phyloP scores from a whole-genome alignment of 1,140 invertebrate species.

The Augochlora pura region DNA sequence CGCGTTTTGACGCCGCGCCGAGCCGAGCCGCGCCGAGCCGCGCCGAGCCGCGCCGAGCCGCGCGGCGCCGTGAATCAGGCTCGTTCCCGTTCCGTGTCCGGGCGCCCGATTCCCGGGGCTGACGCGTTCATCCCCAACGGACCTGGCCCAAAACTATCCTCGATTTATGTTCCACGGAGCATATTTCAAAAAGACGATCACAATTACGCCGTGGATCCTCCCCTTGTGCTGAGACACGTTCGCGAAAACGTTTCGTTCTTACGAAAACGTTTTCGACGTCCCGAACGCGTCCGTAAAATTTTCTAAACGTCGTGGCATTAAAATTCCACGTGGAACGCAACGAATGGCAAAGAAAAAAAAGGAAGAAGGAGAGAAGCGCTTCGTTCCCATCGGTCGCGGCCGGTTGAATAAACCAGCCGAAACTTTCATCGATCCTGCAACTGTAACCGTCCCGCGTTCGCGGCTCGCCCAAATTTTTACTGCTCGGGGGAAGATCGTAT shows the following conservation, averaged over 20 bases:
- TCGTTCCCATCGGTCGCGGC: not conserved
- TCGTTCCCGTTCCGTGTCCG: conserved; percentile 3
- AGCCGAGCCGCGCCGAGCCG: too few species aligned
- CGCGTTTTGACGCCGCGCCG: conserved; percentile 1
- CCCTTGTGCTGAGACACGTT: too few species aligned
- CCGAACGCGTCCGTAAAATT: too few species aligned
- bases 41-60: too few species aligned
- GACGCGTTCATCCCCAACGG: conserved; percentile 34
- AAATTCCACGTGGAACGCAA: too few species aligned
- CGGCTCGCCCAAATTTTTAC: conserved; percentile 2
- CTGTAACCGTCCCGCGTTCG: conserved; percentile 1
- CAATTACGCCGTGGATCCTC: too few species aligned
- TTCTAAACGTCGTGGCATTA: too few species aligned
- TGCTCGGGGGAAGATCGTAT: not conserved
- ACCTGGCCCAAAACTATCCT: not conserved
- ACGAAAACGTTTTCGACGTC: too few species aligned
- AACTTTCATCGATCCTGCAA: conserved; percentile 2
- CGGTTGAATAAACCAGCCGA: not conserved
- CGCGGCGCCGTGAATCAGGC: conserved; percentile 12
- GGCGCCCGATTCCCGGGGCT: conserved; percentile 24
- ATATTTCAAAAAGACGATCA: not conserved
- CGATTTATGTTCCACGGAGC: conserved; percentile 6
- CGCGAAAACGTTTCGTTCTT: too few species aligned
- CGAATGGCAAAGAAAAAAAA: too few species aligned
- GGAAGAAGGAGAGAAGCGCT: too few species aligned